Percentiles rank a stretch among this genome's conserved stretches.
Conservation (phyloP, 1,140 invertebrate genomes). For the Bathynomus jamesi region DNA sequence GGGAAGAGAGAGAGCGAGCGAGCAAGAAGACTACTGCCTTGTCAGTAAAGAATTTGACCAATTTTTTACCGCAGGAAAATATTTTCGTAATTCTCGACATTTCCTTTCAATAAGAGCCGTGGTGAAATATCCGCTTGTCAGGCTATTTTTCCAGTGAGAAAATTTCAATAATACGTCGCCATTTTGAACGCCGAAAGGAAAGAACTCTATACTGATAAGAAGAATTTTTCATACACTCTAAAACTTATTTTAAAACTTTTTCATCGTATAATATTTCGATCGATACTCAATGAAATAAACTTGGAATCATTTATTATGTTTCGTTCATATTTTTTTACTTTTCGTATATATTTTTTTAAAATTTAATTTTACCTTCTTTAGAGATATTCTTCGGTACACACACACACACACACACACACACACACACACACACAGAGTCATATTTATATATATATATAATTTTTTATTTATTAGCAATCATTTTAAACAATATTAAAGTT, state of each 20-base stretch:
- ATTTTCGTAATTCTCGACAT: constrained; percentile 38
- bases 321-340: not conserved
- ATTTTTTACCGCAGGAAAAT: constrained; percentile 38
- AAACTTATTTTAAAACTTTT: not conserved
- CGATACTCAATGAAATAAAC: not conserved
- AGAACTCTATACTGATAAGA: constrained; percentile 1
- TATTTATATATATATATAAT: no score
- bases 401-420: no score
- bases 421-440: no score
- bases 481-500: not conserved
- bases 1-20: constrained; percentile 7
- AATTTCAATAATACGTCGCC: constrained; percentile 34
- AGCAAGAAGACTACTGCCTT: constrained; percentile 20
- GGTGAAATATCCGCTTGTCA: constrained; percentile 37
- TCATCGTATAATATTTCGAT: no score
- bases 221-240: not conserved
- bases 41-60: constrained; percentile 36
- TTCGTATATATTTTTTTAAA: not conserved
- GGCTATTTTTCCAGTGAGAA: constrained; percentile 36
- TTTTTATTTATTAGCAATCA: no score
- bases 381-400: not conserved
- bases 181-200: not conserved
- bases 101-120: constrained; percentile 38
- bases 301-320: not conserved
- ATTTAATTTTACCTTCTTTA: not conserved